Evolutionary conservation across 2,113 vertebrate species (phyloP).

Genomic region (Eublepharis macularius): DNA sequence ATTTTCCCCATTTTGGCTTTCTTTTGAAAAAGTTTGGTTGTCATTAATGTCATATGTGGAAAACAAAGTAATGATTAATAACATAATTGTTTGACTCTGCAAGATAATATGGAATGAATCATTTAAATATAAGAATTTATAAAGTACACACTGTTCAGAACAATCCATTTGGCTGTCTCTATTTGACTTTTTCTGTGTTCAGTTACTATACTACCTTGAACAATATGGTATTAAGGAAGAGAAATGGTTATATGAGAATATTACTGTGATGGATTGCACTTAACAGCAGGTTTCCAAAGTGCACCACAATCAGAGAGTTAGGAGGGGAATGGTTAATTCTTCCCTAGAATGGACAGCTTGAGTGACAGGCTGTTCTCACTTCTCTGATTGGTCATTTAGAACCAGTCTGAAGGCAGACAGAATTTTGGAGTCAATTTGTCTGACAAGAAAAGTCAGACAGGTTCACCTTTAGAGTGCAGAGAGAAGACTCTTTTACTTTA

Average conservation of each 20-base stretch:
- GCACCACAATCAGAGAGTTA: no score
- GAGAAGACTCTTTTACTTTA: no score
- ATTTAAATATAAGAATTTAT: slow-evolving; percentile 46
- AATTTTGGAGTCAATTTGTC: no score
- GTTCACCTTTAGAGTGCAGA: no score
- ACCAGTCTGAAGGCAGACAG: no score
- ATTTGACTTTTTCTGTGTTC: not conserved
- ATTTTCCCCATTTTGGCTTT: slow-evolving; percentile 29
- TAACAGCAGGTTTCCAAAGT: no score
- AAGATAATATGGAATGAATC: slow-evolving; percentile 60
- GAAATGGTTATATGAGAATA: not conserved
- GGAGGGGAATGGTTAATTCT: no score
- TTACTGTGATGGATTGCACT: no score
- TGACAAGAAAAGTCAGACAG: no score
- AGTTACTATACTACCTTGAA: not conserved
- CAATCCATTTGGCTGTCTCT: slow-evolving; percentile 10
- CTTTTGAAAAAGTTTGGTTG: slow-evolving; percentile 41
- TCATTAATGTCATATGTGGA: slow-evolving; percentile 60
- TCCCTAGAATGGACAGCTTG: no score
- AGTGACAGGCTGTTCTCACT: no score
- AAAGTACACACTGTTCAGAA: not conserved
- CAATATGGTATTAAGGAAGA: slow-evolving; percentile 28
- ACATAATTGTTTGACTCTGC: slow-evolving; percentile 52
- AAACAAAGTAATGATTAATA: slow-evolving; percentile 52
- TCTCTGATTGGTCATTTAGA: no score